Percentiles rank a stretch among this genome's conserved stretches.
These are phyloP conservation scores for Eristalis pertinax DNA, from an alignment of 2,888 invertebrate species.

Conservation along the genomic window DNA sequence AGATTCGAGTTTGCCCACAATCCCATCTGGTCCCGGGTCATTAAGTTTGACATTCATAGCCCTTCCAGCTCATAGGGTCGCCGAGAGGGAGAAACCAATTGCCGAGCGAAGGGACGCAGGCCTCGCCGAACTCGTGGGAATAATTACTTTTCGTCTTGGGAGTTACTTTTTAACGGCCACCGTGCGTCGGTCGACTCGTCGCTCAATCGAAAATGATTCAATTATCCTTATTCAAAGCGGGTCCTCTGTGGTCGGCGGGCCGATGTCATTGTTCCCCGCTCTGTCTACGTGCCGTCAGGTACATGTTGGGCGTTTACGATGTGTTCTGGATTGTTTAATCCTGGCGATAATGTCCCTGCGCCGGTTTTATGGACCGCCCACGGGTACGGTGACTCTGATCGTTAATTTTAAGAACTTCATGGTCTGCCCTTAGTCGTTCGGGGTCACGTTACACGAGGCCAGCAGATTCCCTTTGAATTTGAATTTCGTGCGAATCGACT, in stretches of 20 bases:
- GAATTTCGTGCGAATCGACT: neutral
- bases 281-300: neutral
- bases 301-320: neutral
- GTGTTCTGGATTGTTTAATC: neutral
- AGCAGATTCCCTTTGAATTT: neutral
- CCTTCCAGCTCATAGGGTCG: neutral
- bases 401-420: neutral
- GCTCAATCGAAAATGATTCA: constrained; percentile 5
- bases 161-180: neutral
- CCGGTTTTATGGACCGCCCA: neutral
- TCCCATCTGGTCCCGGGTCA: constrained; percentile 5
- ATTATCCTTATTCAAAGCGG: constrained; percentile 10
- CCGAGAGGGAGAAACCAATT: neutral
- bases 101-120: neutral
- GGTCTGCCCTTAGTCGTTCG: neutral
- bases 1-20: neutral
- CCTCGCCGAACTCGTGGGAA: neutral
- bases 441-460: neutral
- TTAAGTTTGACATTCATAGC: neutral
- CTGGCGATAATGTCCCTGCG: neutral
- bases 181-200: neutral
- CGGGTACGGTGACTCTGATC: neutral
- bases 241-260: neutral
- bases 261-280: neutral
- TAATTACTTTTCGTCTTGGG: neutral